These are phyloP conservation scores for Scomber colias DNA, from an alignment of 2,113 vertebrate genomes.

Conservation along the genomic window DNA sequence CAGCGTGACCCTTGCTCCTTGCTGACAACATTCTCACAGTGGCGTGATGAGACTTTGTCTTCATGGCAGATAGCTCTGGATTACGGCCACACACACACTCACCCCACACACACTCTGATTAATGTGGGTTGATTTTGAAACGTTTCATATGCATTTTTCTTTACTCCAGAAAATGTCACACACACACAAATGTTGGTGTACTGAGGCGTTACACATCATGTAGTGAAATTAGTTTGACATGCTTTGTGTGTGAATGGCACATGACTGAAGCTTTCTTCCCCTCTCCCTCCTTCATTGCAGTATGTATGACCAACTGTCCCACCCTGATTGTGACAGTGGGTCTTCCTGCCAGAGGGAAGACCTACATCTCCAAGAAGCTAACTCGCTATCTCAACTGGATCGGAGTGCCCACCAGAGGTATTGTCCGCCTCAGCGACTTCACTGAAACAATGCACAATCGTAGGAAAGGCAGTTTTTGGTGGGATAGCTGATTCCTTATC, in stretches of 20 bases:
- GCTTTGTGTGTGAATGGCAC: not conserved
- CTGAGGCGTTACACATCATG: not conserved
- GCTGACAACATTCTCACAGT: not conserved
- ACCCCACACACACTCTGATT: no score
- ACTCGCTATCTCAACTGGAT: slow-evolving; percentile 99
- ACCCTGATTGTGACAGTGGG: slow-evolving; percentile 98
- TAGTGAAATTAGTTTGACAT: not conserved
- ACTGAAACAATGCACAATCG: not conserved
- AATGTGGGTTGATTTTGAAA: no score
- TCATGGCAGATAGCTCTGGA: not conserved
- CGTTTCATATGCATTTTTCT: no score
- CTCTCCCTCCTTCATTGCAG: slow-evolving; percentile 77
- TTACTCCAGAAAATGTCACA: no score
- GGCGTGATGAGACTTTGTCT: slow-evolving; percentile 5
- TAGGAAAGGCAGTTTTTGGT: not conserved
- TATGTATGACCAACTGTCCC: slow-evolving; percentile 98
- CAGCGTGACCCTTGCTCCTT: slow-evolving; percentile 30
- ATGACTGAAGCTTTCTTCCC: not conserved
- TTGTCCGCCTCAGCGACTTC: not conserved
- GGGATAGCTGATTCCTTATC: not conserved
- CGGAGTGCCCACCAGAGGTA: slow-evolving; percentile 96
- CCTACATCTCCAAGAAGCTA: slow-evolving; percentile 98
- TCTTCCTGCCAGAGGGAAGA: slow-evolving; percentile 96
- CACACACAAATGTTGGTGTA: no score
- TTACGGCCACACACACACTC: not conserved